Base-by-base conservation (phyloP, 2,113 vertebrate genomes). In the Lynx canadensis region DNA sequence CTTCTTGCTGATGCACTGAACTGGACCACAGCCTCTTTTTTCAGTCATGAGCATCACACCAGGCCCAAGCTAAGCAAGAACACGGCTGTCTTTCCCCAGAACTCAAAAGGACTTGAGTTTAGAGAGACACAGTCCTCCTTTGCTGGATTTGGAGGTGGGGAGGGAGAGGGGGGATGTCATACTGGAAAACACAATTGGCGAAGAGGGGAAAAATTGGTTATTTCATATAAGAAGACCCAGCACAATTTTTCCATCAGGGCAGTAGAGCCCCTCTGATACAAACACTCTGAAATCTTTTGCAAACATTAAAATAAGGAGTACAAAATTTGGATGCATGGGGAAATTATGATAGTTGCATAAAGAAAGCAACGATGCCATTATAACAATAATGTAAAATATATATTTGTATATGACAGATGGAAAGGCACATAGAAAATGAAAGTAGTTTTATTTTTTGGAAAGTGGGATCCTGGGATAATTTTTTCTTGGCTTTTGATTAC, bases 311-410 rank as follows among this genome's bases (percentile, higher is more conserved):
- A 83, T 83, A 36, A 74, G 82, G 36, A n/a, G 48, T 85, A 57
- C 31, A 38, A 85, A 81, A 57, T 13, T 33, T 90, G 16, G 45
- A 65, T 21, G 33, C 4, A 3, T 73, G 76, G 31, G 41, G 63
- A 89, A 73, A 79, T 73, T 86, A 33, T 41, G 55, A 91, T n/a
- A 71, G 4, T 21, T 81, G 52, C 33, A 33, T 87, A 87, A 82
- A 86, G n/a, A 94, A 18, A 63, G 25, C 27, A 95, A 41, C n/a
- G 4, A n/a, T 14, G n/a, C 16, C 33, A 2, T 81, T 80, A 48
- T 79, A 94, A 86, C 5, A 90, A 92, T 82, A 85, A 63, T 60
- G 5, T 45, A 79, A 94, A 82, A 88, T 93, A 95, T 3, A 29
- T n/a, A 73, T 31, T 65, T 81, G 3, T 2, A 25, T 68, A 65